These are phyloP conservation scores for Dryas iulia DNA, from an alignment of 1,140 invertebrate genomes.

Conservation along the genomic window DNA sequence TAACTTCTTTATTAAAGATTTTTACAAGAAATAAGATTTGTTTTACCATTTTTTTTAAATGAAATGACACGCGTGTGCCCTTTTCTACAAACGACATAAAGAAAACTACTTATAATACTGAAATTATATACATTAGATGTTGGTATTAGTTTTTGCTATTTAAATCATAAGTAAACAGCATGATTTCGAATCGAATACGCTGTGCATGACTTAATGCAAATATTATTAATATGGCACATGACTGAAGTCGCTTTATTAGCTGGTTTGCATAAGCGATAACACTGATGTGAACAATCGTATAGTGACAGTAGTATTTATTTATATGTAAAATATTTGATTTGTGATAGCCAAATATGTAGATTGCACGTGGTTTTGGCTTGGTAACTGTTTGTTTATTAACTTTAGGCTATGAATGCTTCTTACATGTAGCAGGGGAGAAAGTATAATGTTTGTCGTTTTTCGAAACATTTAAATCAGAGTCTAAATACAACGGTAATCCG, in stretches of 20 bases:
- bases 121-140: background rate
- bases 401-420: too few relatives aligned
- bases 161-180: slow-evolving; percentile 22
- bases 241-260: slow-evolving; percentile 31
- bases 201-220: slow-evolving; percentile 43
- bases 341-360: slow-evolving; percentile 34
- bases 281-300: slow-evolving; percentile 23
- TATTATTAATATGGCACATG: slow-evolving; percentile 49
- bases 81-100: too few relatives aligned
- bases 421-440: too few relatives aligned
- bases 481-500: too few relatives aligned
- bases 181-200: slow-evolving; percentile 26
- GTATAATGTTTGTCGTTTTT: too few relatives aligned
- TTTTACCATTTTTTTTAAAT: too few relatives aligned
- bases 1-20: too few relatives aligned
- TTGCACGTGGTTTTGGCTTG: background rate
- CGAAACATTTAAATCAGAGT: too few relatives aligned
- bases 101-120: too few relatives aligned
- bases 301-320: slow-evolving; percentile 37
- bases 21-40: too few relatives aligned
- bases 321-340: slow-evolving; percentile 29
- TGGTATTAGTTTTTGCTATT: background rate
- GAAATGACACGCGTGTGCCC: too few relatives aligned
- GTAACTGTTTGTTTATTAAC: slow-evolving; percentile 2
- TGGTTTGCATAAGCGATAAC: slow-evolving; percentile 39